Percentiles rank a stretch among this genome's conserved stretches.
Evolutionary conservation across 2,797 vertebrate genomes (phyloP).

Genomic region (Lycodopsis pacificus): DNA sequence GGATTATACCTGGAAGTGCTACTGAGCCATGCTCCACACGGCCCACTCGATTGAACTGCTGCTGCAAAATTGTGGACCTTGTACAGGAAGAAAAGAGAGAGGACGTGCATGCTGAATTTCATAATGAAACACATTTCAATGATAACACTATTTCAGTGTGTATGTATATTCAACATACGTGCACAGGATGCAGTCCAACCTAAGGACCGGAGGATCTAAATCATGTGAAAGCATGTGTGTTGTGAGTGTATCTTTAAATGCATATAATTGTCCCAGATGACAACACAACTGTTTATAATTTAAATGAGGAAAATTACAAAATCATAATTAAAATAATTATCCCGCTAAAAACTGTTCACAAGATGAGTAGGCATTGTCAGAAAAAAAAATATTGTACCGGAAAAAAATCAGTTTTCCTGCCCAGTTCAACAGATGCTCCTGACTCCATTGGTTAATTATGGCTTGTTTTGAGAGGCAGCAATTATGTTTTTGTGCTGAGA

Average conservation of each 20-base stretch:
- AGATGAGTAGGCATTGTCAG: slow-evolving; percentile 29
- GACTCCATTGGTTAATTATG: slow-evolving; percentile 79
- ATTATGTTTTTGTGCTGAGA: slow-evolving; percentile 78
- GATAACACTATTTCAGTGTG: neutral
- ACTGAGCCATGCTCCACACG: slow-evolving; percentile 95
- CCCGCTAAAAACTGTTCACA: slow-evolving; percentile 42
- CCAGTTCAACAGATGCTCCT: slow-evolving; percentile 71
- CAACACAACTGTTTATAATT: slow-evolving; percentile 29
- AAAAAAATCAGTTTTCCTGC: slow-evolving; percentile 52
- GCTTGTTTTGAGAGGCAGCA: slow-evolving; percentile 76
- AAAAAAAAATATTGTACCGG: slow-evolving; percentile 40
- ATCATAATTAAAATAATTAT: slow-evolving; percentile 55
- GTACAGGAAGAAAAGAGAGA: neutral
- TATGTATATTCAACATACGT: neutral
- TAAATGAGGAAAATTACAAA: slow-evolving; percentile 16
- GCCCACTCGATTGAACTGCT: slow-evolving; percentile 96
- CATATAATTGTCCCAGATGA: slow-evolving; percentile 15
- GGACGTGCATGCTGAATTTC: neutral
- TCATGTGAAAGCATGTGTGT: neutral
- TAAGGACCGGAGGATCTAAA: neutral
- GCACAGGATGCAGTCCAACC: neutral
- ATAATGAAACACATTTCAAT: neutral
- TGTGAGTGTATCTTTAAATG: slow-evolving; percentile 26
- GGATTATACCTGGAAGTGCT: slow-evolving; percentile 95
- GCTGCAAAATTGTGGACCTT: slow-evolving; percentile 96